A percentile compares a stretch with the other conserved stretches of the same genome.
Evolutionary conservation across 2,888 invertebrate species (phyloP).

Genomic region (Troilus luridus): DNA sequence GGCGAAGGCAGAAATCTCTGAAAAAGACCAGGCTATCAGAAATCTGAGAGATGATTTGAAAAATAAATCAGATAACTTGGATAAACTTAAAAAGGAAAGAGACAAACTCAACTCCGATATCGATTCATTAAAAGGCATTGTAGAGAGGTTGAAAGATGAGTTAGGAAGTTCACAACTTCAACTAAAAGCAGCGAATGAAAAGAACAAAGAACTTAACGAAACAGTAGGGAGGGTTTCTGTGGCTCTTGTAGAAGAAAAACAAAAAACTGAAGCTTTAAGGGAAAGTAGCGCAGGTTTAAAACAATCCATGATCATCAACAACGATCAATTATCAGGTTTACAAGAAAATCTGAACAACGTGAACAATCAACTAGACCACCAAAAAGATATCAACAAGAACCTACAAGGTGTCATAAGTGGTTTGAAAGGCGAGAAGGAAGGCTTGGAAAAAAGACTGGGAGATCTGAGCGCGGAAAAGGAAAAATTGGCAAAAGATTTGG

Average conservation of each 20-base stretch:
- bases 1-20: not conserved
- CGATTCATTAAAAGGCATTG: constrained; percentile 41
- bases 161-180: not conserved
- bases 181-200: constrained; percentile 5
- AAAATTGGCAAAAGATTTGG: constrained; percentile 16
- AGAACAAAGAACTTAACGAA: constrained; percentile 22
- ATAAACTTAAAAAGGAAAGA: constrained; percentile 55
- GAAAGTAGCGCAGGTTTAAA: not conserved
- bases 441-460: constrained; percentile 39
- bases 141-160: constrained; percentile 42
- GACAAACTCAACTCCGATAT: constrained; percentile 48
- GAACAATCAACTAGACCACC: constrained; percentile 31
- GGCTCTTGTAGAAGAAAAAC: constrained; percentile 26
- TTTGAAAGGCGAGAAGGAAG: constrained; percentile 54
- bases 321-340: not conserved
- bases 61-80: not conserved
- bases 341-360: not conserved
- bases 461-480: constrained; percentile 8
- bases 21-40: not conserved
- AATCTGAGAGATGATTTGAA: not conserved
- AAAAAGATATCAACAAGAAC: constrained; percentile 45
- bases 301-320: not conserved
- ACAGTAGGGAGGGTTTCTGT: not conserved
- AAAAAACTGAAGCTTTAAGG: not conserved
- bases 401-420: constrained; percentile 31